These are phyloP conservation scores for Benitochromis conjunctus DNA, from an alignment of 2,113 vertebrate species.

Conservation along the genomic window DNA sequence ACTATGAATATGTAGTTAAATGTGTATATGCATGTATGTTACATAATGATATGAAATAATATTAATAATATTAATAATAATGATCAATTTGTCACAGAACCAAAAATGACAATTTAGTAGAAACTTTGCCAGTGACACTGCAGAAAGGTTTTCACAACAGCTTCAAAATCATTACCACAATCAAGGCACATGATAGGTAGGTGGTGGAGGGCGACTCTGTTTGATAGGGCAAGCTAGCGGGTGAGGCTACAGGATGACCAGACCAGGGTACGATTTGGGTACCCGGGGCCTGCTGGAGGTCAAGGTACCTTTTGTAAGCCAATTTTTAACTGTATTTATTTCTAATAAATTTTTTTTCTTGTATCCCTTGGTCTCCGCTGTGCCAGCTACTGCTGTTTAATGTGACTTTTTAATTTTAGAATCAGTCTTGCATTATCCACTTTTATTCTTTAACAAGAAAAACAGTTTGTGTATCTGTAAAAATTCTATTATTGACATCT, in stretches of 20 bases:
- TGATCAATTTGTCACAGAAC: background rate
- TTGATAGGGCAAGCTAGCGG: too few relatives aligned
- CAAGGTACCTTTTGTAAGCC: background rate
- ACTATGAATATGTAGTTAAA: background rate
- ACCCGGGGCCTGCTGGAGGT: too few relatives aligned
- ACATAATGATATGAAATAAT: too few relatives aligned
- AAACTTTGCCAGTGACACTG: background rate
- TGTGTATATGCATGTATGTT: too few relatives aligned
- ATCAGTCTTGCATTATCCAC: background rate
- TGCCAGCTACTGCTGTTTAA: background rate
- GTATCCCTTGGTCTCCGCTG: background rate
- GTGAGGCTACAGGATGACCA: too few relatives aligned
- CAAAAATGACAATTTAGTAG: background rate
- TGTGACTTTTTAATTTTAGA: background rate
- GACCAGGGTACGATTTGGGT: too few relatives aligned
- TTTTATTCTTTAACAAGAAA: background rate
- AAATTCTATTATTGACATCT: background rate
- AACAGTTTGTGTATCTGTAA: background rate
- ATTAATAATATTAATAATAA: too few relatives aligned
- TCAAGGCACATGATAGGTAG: too few relatives aligned
- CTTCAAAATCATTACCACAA: background rate
- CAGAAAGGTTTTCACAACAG: background rate
- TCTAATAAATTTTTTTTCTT: background rate
- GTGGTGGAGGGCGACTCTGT: too few relatives aligned
- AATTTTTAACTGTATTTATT: background rate